Evolutionary conservation across 2,888 invertebrate species (phyloP), one percentile per base, ranked within the genome.

Genomic region (Cosmorhoe ocellata): DNA sequence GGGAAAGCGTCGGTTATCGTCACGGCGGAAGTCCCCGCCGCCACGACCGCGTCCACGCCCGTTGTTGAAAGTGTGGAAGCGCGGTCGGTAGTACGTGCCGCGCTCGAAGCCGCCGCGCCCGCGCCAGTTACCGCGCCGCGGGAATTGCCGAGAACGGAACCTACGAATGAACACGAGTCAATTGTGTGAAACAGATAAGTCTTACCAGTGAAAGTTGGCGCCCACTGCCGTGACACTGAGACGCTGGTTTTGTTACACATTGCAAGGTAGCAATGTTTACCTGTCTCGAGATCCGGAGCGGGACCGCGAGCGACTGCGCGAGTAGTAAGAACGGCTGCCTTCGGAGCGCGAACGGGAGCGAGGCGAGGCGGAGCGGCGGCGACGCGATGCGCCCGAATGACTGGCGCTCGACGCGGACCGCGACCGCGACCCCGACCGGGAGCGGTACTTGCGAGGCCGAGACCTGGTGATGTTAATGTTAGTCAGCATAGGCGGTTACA

Each of bases 41-140:
- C 85, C 68, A 63, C 91, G 73, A n/a, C 92, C 78, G 45, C 74
- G 71, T 1, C 90, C 85, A 1, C 91, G 91, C 42, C 93, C 91
- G 30, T 92, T 91, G 74, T 91, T 92, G 81, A 91, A 93, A 12
- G 91, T 91, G 74, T 94, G 94, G 91, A 95, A 95, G 57, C 95
- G 91, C 0, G 95, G 95, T 64, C 95, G 94, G 85, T 95, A 95
- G 81, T 95, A 95, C 0, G 95, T 95, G 58, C 95, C 95, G 46
- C 95, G 92, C 73, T 94, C 94, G 76, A 91, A 94, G 12, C 92
- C 91, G 43, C 92, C 91, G 41, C 92, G 90, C 0, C 92, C 90
- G 69, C 90, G 89, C 89, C 89, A 89, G 68, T 82, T 82, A 58
- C 92, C 91, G 63, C 92, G 92, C 0, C 89, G 84, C 40, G 74